Conservation (phyloP, 2,113 vertebrate species). For the Elgaria multicarinata region DNA sequence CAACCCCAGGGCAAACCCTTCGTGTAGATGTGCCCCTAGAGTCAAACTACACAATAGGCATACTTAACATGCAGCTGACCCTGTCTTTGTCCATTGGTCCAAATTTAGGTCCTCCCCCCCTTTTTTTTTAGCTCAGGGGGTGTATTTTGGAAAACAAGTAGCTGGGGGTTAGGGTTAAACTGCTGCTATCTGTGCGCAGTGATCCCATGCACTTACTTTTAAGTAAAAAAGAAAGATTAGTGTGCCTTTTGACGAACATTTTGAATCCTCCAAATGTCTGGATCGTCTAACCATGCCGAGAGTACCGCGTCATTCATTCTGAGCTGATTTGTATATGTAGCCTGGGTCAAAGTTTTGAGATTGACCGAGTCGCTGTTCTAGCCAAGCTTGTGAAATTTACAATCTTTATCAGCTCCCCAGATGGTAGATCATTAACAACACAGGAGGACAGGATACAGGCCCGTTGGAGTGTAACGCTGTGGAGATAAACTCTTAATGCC, state of each 20-base stretch:
- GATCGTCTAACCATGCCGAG: background rate
- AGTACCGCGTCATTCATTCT: conserved; percentile 26
- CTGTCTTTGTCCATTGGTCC: too few species aligned
- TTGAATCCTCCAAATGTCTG: conserved; percentile 17
- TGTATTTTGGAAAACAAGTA: too few species aligned
- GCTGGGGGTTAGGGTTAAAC: too few species aligned
- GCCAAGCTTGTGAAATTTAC: conserved; percentile 68
- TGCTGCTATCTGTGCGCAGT: too few species aligned
- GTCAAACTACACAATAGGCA: too few species aligned
- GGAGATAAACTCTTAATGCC: conserved; percentile 72
- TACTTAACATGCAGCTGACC: too few species aligned
- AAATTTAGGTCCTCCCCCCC: too few species aligned
- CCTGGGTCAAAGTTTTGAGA: conserved; percentile 66
- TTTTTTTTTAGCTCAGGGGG: too few species aligned
- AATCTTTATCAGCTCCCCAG: conserved; percentile 70
- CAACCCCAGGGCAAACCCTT: too few species aligned
- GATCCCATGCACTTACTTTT: too few species aligned
- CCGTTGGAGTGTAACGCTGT: conserved; percentile 60
- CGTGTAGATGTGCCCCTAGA: too few species aligned
- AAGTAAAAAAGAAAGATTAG: background rate
- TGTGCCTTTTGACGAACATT: background rate
- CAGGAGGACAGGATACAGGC: conserved; percentile 69
- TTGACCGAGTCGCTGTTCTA: conserved; percentile 64
- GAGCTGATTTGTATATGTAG: conserved; percentile 48
- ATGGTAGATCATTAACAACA: conserved; percentile 75